Evolutionary conservation across 35 echinoderm and acorn worm species (phyloP).

Genomic region (Apostichopus californicus): DNA sequence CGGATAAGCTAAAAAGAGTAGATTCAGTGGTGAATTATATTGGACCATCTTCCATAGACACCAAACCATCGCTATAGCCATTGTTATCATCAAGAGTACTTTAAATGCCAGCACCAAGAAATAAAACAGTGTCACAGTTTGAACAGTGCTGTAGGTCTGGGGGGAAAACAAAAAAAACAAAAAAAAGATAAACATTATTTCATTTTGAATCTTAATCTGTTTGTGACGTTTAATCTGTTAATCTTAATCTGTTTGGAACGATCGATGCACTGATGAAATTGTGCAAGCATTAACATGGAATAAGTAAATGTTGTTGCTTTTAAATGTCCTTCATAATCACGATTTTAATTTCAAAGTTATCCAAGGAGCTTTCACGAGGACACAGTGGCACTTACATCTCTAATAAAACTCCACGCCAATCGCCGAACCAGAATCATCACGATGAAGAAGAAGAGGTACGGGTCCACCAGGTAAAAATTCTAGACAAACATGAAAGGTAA

Average conservation of each 20-base stretch:
- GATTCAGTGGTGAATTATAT: conserved; percentile 90
- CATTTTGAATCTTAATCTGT: too few relatives aligned
- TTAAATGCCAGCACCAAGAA: conserved; percentile 81
- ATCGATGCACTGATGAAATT: too few relatives aligned
- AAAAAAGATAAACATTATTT: not conserved
- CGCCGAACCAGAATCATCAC: conserved; percentile 83
- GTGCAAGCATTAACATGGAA: too few relatives aligned
- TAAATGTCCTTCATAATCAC: too few relatives aligned
- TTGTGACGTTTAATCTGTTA: too few relatives aligned
- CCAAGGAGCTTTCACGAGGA: too few relatives aligned
- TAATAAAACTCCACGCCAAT: conserved; percentile 82
- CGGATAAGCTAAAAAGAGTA: conserved; percentile 96
- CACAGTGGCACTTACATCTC: conserved; percentile 69
- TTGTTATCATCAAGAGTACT: conserved; percentile 46
- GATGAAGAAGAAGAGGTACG: conserved; percentile 90
- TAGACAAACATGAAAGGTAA: conserved; percentile 40
- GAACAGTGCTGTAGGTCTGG: conserved; percentile 29
- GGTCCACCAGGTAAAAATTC: conserved; percentile 96
- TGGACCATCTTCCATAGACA: conserved; percentile 88
- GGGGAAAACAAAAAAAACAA: not conserved
- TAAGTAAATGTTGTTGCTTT: too few relatives aligned
- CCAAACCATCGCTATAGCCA: conserved; percentile 65
- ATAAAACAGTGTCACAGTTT: conserved; percentile 62
- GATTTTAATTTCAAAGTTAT: too few relatives aligned
- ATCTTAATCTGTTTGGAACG: too few relatives aligned